Conservation (phyloP, 2,113 vertebrate genomes). For the Carettochelys insculpta region DNA sequence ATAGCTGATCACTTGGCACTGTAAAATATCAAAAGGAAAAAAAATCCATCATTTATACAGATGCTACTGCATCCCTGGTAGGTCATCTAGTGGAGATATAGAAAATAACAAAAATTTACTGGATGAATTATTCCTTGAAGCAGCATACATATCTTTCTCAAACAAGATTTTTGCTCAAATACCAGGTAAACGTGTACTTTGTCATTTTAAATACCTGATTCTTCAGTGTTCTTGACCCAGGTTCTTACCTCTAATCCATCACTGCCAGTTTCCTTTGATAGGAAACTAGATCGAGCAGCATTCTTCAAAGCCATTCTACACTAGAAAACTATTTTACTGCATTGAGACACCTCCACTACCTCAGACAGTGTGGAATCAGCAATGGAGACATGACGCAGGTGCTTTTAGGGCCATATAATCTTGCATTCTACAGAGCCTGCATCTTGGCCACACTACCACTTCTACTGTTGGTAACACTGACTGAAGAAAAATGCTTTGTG, state of each 20-base stretch:
- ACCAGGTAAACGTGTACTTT: background rate
- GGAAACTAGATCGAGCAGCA: background rate
- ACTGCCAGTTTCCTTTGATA: background rate
- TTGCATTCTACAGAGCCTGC: background rate
- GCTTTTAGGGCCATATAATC: background rate
- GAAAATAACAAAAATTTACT: background rate
- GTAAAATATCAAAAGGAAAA: background rate
- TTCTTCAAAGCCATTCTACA: background rate
- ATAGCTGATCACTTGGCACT: background rate
- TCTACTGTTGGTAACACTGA: background rate
- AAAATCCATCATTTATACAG: background rate
- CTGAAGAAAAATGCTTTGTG: background rate
- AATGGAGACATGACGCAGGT: background rate
- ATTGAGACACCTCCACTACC: background rate
- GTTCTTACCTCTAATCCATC: fast-evolving
- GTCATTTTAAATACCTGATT: background rate
- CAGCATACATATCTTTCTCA: background rate
- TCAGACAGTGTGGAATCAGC: background rate
- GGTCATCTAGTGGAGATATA: background rate
- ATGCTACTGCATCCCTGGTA: background rate
- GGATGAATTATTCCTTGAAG: background rate
- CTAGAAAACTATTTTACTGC: background rate
- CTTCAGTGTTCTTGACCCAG: background rate
- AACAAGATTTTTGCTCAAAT: background rate
- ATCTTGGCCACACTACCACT: background rate